These are phyloP conservation scores for Papilio xuthus DNA, from an alignment of 1,140 invertebrate genomes.

Conservation along the genomic window DNA sequence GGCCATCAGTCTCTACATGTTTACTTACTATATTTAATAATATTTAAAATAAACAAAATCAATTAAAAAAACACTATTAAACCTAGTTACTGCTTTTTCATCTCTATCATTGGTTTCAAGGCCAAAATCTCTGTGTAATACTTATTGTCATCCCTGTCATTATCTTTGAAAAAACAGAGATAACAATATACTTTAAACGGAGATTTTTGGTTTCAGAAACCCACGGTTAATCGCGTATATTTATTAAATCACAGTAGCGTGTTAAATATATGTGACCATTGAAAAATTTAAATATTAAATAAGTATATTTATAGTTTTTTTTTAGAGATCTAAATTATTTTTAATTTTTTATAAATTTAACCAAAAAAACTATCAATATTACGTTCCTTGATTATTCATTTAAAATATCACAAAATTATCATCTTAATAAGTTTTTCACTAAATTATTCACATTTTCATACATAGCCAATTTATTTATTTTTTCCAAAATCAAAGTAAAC, in stretches of 20 bases:
- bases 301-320: neutral
- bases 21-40: neutral
- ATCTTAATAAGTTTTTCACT: neutral
- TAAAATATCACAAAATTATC: neutral
- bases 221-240: neutral
- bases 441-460: constrained; percentile 36
- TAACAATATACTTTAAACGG: no score
- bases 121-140: no score
- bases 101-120: no score
- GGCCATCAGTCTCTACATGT: constrained; percentile 33
- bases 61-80: neutral
- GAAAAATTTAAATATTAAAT: neutral
- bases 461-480: no score
- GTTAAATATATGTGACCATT: neutral
- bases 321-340: constrained; percentile 10
- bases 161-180: no score
- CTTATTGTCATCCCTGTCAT: no score
- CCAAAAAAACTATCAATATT: constrained; percentile 7
- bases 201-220: no score
- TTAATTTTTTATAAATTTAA: neutral
- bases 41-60: neutral
- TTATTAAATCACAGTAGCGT: neutral
- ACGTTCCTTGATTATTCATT: neutral
- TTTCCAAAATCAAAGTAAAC: neutral
- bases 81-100: neutral